These are phyloP conservation scores for Caenorhabditis sp. DNA, from an alignment of 2,888 invertebrate species.

Conservation along the genomic window DNA sequence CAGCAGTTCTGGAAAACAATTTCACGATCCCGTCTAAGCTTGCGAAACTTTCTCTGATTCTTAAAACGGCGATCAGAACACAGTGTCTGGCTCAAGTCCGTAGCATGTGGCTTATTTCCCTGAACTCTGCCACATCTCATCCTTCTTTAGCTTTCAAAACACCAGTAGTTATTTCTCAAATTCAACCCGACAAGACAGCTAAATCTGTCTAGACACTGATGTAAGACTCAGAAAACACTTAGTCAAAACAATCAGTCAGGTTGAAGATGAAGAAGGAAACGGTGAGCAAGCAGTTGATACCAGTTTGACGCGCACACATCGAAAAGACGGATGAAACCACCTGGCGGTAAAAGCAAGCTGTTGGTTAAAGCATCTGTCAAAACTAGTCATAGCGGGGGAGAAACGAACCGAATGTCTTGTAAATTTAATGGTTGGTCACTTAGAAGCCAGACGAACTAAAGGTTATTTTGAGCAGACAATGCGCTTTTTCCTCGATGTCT, in stretches of 20 bases:
- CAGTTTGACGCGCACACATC: slow-evolving; percentile 14
- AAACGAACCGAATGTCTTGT: not conserved
- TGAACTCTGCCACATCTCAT: slow-evolving; percentile 10
- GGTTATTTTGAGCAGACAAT: slow-evolving; percentile 3
- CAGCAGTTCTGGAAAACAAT: not conserved
- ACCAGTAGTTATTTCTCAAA: slow-evolving; percentile 16
- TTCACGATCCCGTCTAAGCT: not conserved
- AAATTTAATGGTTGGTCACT: slow-evolving; percentile 18
- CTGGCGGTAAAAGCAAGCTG: not conserved
- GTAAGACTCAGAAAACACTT: slow-evolving; percentile 16
- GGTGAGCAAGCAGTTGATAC: slow-evolving; percentile 10
- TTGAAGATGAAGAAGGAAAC: not conserved
- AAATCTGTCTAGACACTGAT: slow-evolving; percentile 48
- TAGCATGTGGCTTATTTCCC: slow-evolving; percentile 1
- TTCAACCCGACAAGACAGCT: slow-evolving; percentile 15
- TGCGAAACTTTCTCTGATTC: not conserved
- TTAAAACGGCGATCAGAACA: not conserved
- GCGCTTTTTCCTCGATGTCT: slow-evolving; percentile 13
- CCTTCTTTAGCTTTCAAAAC: slow-evolving; percentile 1
- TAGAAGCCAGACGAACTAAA: not conserved
- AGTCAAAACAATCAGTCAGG: slow-evolving; percentile 26
- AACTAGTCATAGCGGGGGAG: not conserved
- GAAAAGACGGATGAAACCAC: not conserved
- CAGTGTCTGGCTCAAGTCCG: slow-evolving; percentile 6
- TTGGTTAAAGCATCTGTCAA: not conserved